A percentile compares a stretch with the other conserved stretches of the same genome.
phyloP scores from a whole-genome alignment of 2,797 vertebrate species.

The Hyperoplus lanceolatus region DNA sequence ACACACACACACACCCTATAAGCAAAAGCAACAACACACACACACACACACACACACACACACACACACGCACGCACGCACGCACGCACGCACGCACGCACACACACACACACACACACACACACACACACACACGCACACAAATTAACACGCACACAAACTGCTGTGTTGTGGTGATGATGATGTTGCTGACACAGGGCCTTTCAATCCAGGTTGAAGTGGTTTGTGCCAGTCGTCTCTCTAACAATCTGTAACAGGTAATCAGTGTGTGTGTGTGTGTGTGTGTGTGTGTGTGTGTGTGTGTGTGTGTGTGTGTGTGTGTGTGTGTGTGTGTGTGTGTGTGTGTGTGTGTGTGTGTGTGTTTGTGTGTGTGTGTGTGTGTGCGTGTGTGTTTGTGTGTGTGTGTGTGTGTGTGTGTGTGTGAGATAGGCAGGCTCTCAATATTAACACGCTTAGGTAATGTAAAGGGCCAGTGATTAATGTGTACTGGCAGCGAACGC shows the following conservation, averaged over 20 bases:
- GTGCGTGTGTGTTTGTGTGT: no score
- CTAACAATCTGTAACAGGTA: slow-evolving; percentile 66
- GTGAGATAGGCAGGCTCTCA: slow-evolving; percentile 12
- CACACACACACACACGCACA: slow-evolving; percentile 24
- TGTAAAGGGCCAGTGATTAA: slow-evolving; percentile 33
- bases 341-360: not conserved
- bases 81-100: slow-evolving; percentile 26
- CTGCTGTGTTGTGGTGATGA: slow-evolving; percentile 22
- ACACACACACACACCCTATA: not conserved
- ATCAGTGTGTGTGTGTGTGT: slow-evolving; percentile 22
- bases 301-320: no score
- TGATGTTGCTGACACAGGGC: slow-evolving; percentile 65
- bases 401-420: no score
- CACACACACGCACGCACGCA: slow-evolving; percentile 29
- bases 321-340: no score
- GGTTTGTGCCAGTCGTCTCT: slow-evolving; percentile 58
- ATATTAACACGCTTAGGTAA: slow-evolving; percentile 29
- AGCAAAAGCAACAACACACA: slow-evolving; percentile 24
- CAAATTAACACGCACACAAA: not conserved
- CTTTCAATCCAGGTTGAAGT: slow-evolving; percentile 54
- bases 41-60: slow-evolving; percentile 33
- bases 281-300: no score
- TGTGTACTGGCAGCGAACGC: slow-evolving; percentile 34
- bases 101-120: slow-evolving; percentile 30
- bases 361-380: no score